Conservation (phyloP, 1,140 invertebrate genomes). For the Drosophila subobscura region DNA sequence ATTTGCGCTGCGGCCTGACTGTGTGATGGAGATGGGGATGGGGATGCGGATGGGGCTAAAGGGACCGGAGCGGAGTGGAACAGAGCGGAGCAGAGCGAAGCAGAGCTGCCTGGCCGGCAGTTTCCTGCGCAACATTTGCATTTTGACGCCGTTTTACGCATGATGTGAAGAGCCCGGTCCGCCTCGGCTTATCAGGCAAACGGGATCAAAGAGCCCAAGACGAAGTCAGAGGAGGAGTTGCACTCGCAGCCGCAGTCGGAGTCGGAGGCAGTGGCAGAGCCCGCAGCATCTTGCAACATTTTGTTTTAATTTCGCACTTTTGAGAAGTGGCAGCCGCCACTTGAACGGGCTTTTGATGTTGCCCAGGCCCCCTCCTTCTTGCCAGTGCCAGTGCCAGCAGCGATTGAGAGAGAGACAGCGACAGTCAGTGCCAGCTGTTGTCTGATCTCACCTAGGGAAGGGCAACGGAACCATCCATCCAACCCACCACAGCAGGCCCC, state of each 20-base stretch:
- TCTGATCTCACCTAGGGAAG: conserved; percentile 16
- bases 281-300: conserved; percentile 79
- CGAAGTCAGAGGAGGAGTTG: conserved; percentile 23
- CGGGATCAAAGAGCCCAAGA: conserved; percentile 66
- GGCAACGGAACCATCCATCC: neutral
- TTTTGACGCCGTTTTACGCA: conserved; percentile 80
- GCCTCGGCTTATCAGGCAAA: conserved; percentile 66
- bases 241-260: neutral
- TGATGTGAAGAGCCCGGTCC: conserved; percentile 55
- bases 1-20: conserved; percentile 60
- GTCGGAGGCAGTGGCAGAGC: conserved; percentile 25
- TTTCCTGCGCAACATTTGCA: conserved; percentile 76
- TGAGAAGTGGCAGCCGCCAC: conserved; percentile 75
- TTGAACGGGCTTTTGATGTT: conserved; percentile 74
- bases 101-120: conserved; percentile 38
- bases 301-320: conserved; percentile 82
- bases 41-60: neutral
- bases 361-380: conserved; percentile 34
- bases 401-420: neutral
- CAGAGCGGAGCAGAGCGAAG: neutral
- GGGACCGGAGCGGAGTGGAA: neutral
- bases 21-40: conserved; percentile 7
- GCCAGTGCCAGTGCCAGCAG: conserved; percentile 7
- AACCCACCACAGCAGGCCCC: neutral
- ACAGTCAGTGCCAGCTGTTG: conserved; percentile 10